phyloP scores from a whole-genome alignment of 2,113 vertebrate genomes.

The Nibea albiflora region DNA sequence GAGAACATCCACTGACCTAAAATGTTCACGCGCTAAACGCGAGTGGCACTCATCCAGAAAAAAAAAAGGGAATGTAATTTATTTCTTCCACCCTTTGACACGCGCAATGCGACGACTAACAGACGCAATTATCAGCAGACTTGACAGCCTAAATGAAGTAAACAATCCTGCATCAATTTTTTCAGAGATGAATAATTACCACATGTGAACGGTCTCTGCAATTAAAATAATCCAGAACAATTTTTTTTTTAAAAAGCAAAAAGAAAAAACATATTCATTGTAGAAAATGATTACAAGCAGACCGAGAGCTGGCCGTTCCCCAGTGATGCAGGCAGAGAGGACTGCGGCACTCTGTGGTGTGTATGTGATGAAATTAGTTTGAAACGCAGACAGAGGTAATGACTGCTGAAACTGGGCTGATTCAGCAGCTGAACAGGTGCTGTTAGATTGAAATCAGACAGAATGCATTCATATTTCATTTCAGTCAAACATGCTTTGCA shows the following conservation, averaged over 20 bases:
- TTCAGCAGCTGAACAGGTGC: conserved; percentile 56
- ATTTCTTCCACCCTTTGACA: conserved; percentile 6
- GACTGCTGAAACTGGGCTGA: conserved; percentile 31
- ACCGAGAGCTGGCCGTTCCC: neutral
- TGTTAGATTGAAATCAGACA: conserved; percentile 41
- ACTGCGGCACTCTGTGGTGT: conserved; percentile 4
- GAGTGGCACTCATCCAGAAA: neutral
- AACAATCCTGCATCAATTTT: conserved; percentile 30
- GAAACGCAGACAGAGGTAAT: conserved; percentile 31
- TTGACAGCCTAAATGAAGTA: conserved; percentile 13
- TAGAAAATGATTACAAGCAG: conserved; percentile 32
- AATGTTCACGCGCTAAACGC: conserved; percentile 2
- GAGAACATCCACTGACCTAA: neutral
- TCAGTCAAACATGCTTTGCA: conserved; percentile 16
- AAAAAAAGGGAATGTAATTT: conserved; percentile 12
- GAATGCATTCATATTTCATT: conserved; percentile 45
- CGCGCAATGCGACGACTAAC: neutral
- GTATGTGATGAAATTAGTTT: conserved; percentile 19
- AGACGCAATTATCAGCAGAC: conserved; percentile 31
- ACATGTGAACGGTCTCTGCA: conserved; percentile 1
- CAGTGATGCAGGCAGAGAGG: conserved; percentile 16
- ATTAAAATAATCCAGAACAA: conserved; percentile 3
- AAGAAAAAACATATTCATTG: neutral
- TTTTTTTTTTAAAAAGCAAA: neutral
- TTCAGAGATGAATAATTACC: conserved; percentile 12